Percentiles rank a stretch among this genome's conserved stretches.
These are phyloP conservation scores for Corvus moneduloides DNA, from an alignment of 2,113 vertebrate species.

Conservation along the genomic window DNA sequence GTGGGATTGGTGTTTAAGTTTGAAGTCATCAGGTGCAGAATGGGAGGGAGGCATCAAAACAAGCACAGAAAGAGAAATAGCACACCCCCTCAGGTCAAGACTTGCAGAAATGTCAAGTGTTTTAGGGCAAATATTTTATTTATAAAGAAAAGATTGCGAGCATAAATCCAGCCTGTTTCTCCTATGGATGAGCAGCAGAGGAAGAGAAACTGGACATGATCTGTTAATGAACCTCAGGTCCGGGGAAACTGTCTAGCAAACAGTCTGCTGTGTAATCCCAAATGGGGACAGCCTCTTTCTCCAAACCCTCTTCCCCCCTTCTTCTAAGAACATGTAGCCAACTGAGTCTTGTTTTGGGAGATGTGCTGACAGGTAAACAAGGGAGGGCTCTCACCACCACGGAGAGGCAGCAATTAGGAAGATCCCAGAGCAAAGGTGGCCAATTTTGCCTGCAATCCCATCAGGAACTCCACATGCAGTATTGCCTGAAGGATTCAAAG, in stretches of 20 bases:
- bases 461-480: neutral
- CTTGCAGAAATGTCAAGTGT: neutral
- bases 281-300: neutral
- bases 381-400: neutral
- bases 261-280: neutral
- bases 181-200: neutral
- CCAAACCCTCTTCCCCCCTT: neutral
- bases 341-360: neutral
- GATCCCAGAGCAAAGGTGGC: neutral
- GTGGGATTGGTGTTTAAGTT: too few relatives aligned
- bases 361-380: neutral
- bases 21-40: neutral
- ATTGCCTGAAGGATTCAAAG: neutral
- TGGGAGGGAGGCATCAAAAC: neutral
- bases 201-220: neutral
- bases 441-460: neutral
- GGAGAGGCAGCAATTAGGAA: neutral
- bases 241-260: neutral
- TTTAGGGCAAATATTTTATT: neutral
- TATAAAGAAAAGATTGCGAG: neutral
- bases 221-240: neutral
- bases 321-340: neutral
- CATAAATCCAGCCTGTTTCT: neutral
- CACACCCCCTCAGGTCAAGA: neutral
- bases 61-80: neutral